Base-by-base conservation (phyloP, 2,113 vertebrate genomes). In the Platycercus adscitus region DNA sequence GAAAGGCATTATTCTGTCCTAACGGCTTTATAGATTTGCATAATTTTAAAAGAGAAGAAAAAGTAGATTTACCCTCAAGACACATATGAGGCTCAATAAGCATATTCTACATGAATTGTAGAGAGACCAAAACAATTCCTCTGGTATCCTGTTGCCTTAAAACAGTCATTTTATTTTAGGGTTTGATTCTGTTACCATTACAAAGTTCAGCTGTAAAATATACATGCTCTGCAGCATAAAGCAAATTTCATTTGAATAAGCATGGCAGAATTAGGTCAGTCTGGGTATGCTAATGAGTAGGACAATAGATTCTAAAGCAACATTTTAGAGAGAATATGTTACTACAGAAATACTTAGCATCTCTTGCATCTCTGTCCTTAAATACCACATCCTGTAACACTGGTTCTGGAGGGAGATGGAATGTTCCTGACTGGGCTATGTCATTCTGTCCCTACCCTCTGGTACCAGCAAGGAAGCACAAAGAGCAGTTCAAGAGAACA, bases 231-330 rank as follows among this genome's bases (percentile, higher is more conserved):
- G 73, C 64, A 88, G 81, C 77, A 81, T 9, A 81, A 79, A 86
- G 65, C 83, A 93, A 81, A 87, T 91, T 93, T 93, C 37, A 87
- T 89, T 88, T 87, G 77, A 90, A 78, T 79, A 92, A 86, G 80
- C 31, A 29, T 72, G 77, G 92, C 92, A 96, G 93, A 96, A 94
- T 92, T 61, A 81, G 95, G 90, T 93, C 96, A 94, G 29, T 52
- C 53, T 70, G 61, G 69, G 37, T 49, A 86, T 49, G 69, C 47
- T 88, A 86, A 86, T 35, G 55, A 91, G 47, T 13, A 31, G 61
- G 65, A 50, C 24, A 25, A 81, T 4, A 72, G 31, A 78, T 49
- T 90, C 56, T 85, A 81, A 79, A 89, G 70, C 31, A 89, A 72
- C 17, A 7, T 70, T 96, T 91, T 77, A 71, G 64, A 81, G 8